Evolutionary conservation across 2,797 vertebrate genomes (phyloP).

Genomic region (Ctenosaura bakeri): DNA sequence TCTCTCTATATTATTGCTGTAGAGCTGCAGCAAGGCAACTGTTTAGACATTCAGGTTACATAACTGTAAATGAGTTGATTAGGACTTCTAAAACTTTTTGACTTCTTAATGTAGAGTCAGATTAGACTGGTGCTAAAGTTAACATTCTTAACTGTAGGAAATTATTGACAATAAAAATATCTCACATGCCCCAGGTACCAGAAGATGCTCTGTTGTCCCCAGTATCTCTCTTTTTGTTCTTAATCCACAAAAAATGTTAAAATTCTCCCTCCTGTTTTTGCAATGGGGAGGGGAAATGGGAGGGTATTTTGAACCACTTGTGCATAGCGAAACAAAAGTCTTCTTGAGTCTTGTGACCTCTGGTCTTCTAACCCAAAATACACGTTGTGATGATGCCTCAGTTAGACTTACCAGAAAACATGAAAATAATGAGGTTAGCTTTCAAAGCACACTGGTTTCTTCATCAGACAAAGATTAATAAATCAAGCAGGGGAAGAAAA

Average conservation of each 20-base stretch:
- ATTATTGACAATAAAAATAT: background rate
- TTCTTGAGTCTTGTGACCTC: too few relatives aligned
- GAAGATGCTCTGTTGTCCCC: background rate
- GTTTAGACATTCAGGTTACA: slow-evolving; percentile 66
- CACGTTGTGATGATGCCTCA: too few relatives aligned
- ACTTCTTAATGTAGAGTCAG: background rate
- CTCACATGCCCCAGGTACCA: background rate
- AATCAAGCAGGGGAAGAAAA: too few relatives aligned
- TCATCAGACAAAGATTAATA: too few relatives aligned
- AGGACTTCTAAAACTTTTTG: background rate
- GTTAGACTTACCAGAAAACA: too few relatives aligned
- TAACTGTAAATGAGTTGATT: slow-evolving; percentile 66
- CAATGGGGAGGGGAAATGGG: background rate
- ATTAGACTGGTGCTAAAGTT: background rate
- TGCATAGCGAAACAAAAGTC: background rate
- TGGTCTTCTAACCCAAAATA: too few relatives aligned
- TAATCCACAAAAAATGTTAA: background rate
- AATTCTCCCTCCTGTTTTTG: background rate
- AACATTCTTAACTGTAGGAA: background rate
- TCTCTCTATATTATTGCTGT: slow-evolving; percentile 62
- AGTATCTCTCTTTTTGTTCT: background rate
- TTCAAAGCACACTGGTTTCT: too few relatives aligned
- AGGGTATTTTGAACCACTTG: background rate
- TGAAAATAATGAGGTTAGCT: too few relatives aligned
- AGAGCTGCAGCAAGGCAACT: slow-evolving; percentile 57